These are phyloP conservation scores for Morphnarchus princeps DNA, from an alignment of 2,113 vertebrate genomes.

Conservation along the genomic window DNA sequence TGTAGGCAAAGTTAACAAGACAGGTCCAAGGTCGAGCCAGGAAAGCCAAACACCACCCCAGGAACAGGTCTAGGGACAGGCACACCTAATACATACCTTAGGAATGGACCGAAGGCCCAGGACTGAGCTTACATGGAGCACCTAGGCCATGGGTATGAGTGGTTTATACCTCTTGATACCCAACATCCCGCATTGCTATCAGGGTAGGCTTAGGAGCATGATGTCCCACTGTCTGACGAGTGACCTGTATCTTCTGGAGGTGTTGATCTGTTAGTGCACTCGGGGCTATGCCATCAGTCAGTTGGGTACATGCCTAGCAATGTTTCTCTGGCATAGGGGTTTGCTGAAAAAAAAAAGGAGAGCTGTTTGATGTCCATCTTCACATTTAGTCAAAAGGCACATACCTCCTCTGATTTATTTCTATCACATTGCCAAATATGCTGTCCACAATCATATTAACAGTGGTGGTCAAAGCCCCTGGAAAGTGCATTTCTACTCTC, in stretches of 20 bases:
- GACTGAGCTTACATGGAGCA: background rate
- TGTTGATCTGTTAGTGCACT: background rate
- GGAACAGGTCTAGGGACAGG: background rate
- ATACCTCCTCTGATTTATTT: background rate
- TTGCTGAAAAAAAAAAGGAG: background rate
- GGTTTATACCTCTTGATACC: too few species aligned
- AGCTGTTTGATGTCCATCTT: background rate
- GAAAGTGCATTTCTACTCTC: background rate
- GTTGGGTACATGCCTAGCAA: background rate
- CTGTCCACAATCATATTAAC: accelerated
- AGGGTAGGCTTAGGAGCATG: background rate
- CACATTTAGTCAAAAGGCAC: background rate
- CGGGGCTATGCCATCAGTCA: background rate
- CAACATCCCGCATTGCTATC: background rate
- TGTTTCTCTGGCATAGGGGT: background rate
- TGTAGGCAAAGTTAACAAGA: background rate
- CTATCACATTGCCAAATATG: background rate
- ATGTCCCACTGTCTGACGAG: accelerated
- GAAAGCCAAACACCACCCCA: background rate
- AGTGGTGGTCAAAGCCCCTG: background rate
- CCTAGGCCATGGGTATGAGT: too few species aligned
- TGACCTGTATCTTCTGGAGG: background rate
- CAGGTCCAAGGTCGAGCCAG: background rate
- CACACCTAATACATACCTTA: background rate
- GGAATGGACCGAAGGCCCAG: background rate